Percentiles rank a stretch among this genome's conserved stretches.
These are phyloP conservation scores for Pocillopora meandrina DNA, from an alignment of 92 coral and sea anemone genomes.

Conservation along the genomic window DNA sequence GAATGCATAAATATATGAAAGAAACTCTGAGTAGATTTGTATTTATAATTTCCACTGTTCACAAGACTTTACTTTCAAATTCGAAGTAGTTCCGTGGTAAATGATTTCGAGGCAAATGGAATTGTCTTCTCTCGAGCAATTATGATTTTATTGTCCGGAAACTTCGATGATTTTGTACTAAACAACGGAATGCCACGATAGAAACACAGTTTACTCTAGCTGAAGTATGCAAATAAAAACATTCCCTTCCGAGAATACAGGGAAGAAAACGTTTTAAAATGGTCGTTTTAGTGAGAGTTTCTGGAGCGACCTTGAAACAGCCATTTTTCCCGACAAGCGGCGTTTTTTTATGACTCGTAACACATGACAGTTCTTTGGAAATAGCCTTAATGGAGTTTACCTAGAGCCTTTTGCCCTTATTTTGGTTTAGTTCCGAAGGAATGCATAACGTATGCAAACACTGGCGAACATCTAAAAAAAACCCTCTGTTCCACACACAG, in stretches of 20 bases:
- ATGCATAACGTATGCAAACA: slow-evolving; percentile 45
- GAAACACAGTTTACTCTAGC: background rate
- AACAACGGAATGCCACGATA: slow-evolving; percentile 1
- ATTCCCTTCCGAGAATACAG: background rate
- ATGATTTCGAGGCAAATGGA: no score
- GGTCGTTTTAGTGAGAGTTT: background rate
- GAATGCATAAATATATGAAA: background rate
- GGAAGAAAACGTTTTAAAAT: background rate
- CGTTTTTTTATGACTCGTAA: background rate
- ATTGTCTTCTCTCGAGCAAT: no score
- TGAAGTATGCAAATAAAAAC: slow-evolving; percentile 43
- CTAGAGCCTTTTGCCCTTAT: background rate
- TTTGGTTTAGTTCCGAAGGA: slow-evolving; percentile 65
- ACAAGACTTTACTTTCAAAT: background rate
- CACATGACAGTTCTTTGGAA: no score
- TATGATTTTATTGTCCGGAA: no score
- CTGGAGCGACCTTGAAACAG: background rate
- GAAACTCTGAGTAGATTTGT: background rate
- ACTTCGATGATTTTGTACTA: no score
- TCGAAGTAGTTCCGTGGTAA: background rate
- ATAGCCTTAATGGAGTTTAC: background rate
- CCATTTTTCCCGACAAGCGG: background rate
- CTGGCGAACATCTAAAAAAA: slow-evolving; percentile 8
- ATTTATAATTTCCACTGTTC: background rate
- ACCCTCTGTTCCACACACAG: slow-evolving; percentile 23